Base-by-base conservation (phyloP, 2,797 vertebrate species). In the Coccyzus lansbergi region DNA sequence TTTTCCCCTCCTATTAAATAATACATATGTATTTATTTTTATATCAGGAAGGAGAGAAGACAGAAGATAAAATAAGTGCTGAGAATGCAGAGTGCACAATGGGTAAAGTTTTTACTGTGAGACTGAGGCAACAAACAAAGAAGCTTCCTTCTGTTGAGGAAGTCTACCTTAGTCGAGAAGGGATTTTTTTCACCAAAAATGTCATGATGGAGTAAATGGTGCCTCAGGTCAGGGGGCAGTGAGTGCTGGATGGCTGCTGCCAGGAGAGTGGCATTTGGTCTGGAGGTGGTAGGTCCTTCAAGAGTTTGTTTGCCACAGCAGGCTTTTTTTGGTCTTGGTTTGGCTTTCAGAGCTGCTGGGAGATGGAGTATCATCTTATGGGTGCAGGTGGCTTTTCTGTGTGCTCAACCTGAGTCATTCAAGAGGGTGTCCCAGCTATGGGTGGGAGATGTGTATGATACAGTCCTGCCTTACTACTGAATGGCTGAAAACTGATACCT, bases 141-240 rank as follows among this genome's bases (percentile, higher is more conserved):
- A 58, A 12, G 40, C 3, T 0, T 28, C 2, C 1, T 2, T 52
- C 10, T 62, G 15, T 55, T 16, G 26, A 81, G 49, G 33, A 56
- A 12, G 13, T 10, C 40, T 3, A 6, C 5, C 20, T 62, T 64
- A 21, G 16, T 71, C 67, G 59, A 48, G 21, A 52, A 44, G 25
- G 26, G 17, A 33, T 21, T 2, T 22, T n/a, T 77, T 69, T 7
- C 7, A 22, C 69, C 36, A 24, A 58, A 26, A 33, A 28, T 18
- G 26, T n/a, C 1, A 5, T 34, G 51, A 15, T 25, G 33, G 26
- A 65, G 28, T 16, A 62, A 33, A 4, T 14, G 18, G 9, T 71
- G 21, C n/a, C 4, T 1, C 0, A 21, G 9, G 6, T 69, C 4
- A 17, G 3, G 18, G 26, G 5, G 6, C 42, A 16, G 12, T 0